Evolutionary conservation across 2,797 vertebrate species (phyloP), one percentile per base, ranked within the genome.

Genomic region (Eupleurogrammus muticus): DNA sequence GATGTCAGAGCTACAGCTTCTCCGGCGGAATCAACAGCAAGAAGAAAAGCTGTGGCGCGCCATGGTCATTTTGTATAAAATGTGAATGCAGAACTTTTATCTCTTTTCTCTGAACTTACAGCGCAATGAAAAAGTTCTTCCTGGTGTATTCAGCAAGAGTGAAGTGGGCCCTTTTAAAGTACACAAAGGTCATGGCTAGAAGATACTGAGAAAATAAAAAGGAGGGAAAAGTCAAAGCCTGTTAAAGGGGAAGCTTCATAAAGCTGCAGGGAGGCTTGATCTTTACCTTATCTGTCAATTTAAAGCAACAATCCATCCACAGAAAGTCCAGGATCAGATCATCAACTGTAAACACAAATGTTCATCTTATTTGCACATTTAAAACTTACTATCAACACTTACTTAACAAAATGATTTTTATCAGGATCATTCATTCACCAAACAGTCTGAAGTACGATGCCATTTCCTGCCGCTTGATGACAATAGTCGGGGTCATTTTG

Each of bases 181-280:
- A 99, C 84, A 99, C 95, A 81, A 99, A 99, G 58, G 96, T 95
- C 97, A 99, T 99, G 82, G 97, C 97, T 83, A 99, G 93, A 76
- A 99, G 96, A 91, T 99, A 99, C 98, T 99, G 94, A 60, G 88
- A 78, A 67, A 68, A 85, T 6, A 60, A 28, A 60, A 28, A 28
- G 28, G 34, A 14, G 12, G 58, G 14, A 56, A 35, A 66, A 38
- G n/a, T 21, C 11, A 2, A 10, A 23, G 63, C 73, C 42, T 34
- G 47, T 52, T 46, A 9, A n/a, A 65, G 1, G 48, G 1, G 19
- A 16, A 35, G 14, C 5, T 59, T 38, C 23, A 51, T 14, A 10
- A 50, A 32, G 11, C 35, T 44, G 16, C 16, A 16, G 14, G 14
- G 40, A 10, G 7, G 5, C 14, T 13, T 44, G 16, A 2, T 14